Conservation (phyloP, 2,888 invertebrate species). For the Callosobruchus maculatus region DNA sequence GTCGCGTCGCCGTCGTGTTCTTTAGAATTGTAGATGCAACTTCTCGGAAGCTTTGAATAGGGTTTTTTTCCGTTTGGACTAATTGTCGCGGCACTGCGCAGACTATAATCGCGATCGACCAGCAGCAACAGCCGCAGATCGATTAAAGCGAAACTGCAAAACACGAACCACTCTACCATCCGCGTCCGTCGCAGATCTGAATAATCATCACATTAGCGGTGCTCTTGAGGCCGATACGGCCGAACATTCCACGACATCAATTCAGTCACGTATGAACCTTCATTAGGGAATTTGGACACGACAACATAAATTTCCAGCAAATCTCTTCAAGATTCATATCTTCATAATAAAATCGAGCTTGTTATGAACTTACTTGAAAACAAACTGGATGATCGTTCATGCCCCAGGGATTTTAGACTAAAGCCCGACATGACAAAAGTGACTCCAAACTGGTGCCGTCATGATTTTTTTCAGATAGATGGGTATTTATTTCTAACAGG, state of each 20-base stretch:
- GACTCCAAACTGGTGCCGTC: no score
- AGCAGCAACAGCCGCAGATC: not conserved
- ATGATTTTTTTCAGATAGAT: no score
- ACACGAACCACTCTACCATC: not conserved
- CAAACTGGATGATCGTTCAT: not conserved
- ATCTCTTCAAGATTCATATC: not conserved
- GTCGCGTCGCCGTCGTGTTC: not conserved
- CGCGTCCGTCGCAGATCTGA: not conserved
- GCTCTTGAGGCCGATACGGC: not conserved
- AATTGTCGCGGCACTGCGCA: not conserved
- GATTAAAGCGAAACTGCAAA: not conserved
- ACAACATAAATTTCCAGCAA: not conserved
- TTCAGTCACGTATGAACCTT: not conserved
- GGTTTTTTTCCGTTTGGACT: not conserved
- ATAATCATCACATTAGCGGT: not conserved
- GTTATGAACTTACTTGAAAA: not conserved
- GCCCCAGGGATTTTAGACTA: not conserved
- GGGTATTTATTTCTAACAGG: no score
- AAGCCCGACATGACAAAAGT: no score
- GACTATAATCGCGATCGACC: not conserved
- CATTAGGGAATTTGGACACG: not conserved
- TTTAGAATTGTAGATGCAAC: not conserved
- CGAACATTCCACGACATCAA: not conserved
- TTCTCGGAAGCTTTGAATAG: not conserved
- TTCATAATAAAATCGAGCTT: not conserved